Base-by-base conservation (phyloP, 2,888 invertebrate genomes). In the Andrena hattorfiana region DNA sequence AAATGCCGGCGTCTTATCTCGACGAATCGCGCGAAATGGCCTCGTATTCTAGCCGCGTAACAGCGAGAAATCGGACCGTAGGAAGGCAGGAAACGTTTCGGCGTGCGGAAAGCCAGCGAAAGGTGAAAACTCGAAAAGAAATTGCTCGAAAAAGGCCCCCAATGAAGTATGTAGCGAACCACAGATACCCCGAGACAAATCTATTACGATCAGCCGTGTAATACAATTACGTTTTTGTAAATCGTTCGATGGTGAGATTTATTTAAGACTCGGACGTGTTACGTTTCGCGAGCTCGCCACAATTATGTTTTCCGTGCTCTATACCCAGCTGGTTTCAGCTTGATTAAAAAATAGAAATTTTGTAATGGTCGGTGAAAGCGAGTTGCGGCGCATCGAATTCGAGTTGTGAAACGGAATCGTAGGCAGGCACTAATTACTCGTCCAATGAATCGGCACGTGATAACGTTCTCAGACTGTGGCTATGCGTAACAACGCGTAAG, bases 31-130 rank as follows among this genome's bases (percentile, higher is more conserved):
- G n/a, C n/a, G 72, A 70, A 67, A 66, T 56, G 32, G 32, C 35
- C 71, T 68, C 62, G 73, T 82, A 87, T 79, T 82, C 79, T 56
- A 68, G 35, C 59, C 79, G 72, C 87, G 82, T 85, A 75, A 87
- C 77, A 60, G 42, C 77, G 82, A 78, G 86, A 86, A 84, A 86
- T 86, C 74, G 54, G 68, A 64, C 51, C 68, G 66, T 51, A 60
- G 71, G 63, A 76, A 49, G 64, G 73, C 64, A 77, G 68, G 74
- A 77, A 81, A 81, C 54, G 70, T 82, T 28, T 13, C 28, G 49
- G 51, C 26, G 49, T 66, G 32, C 74, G 71, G 78, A 74, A 85
- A 86, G 60, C 13, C 66, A 7, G 59, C 66, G 71, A 74, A 77
- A 83, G 76, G 86, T 85, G 81, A 86, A 86, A 86, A 76, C 56